Conservation (phyloP, 2,113 vertebrate species). For the Nicator chloris region DNA sequence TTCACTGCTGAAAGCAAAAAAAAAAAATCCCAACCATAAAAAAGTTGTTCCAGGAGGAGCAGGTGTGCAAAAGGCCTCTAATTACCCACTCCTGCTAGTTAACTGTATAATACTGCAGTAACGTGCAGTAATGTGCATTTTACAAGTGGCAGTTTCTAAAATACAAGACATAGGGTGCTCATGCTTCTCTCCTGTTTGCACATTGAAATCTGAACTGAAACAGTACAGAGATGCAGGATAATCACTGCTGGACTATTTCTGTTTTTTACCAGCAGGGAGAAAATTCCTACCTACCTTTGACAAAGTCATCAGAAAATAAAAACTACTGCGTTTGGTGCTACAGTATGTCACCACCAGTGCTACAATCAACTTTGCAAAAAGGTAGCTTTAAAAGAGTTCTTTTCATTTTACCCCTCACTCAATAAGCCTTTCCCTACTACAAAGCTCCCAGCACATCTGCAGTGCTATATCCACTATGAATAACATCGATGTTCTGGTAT, state of each 20-base stretch:
- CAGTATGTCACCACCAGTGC: background rate
- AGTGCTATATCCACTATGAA: background rate
- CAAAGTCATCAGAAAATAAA: background rate
- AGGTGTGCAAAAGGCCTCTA: background rate
- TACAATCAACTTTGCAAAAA: background rate
- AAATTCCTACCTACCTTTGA: background rate
- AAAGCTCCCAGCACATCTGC: background rate
- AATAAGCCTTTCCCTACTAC: background rate
- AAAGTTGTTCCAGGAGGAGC: background rate
- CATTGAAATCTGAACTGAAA: background rate
- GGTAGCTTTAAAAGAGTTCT: background rate
- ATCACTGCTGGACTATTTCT: background rate
- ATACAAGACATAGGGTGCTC: background rate
- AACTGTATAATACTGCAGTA: background rate
- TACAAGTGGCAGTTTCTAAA: background rate
- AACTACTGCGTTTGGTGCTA: rapidly evolving
- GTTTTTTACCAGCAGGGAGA: background rate
- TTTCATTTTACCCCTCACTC: background rate
- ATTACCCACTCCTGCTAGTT: background rate
- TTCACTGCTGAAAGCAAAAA: background rate
- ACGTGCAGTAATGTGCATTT: background rate
- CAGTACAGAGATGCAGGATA: background rate
- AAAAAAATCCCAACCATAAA: background rate
- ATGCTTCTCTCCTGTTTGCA: background rate
- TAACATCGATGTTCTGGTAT: background rate